Evolutionary conservation across 2,888 invertebrate genomes (phyloP), one percentile per base, ranked within the genome.

Genomic region (Aleiodes alternator): DNA sequence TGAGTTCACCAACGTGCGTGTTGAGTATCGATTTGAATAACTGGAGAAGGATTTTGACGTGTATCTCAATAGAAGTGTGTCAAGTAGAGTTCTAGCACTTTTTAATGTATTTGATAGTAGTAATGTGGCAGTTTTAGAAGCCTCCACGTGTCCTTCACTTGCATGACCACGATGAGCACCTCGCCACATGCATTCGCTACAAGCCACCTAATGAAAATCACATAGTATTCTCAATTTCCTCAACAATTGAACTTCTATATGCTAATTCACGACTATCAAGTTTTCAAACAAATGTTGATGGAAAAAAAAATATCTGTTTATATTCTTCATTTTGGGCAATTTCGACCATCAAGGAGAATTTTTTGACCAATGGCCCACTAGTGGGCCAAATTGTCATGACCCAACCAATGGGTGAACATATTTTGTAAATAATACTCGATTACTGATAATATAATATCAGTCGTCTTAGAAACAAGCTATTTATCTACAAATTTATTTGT

Each of bases 111-210:
- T 80, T 4, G 77, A 79, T 23, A 88, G 79, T 5, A 82, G 80
- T 0, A 76, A 48, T 16, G 80, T 75, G n/a, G 86, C 85, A 69
- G 85, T 80, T 80, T 83, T 82, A 6, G 87, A 87, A 14, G 87
- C 87, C 16, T 82, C 82, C 4, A 80, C 50, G 3, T 87, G 86
- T 38, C 83, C 84, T 74, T 88, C 88, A 77, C 84, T 87, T 0
- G 88, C 87, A 59, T 88, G 88, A 5, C 88, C 88, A 70, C 87
- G 81, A 61, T 88, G 88, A 5, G 77, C 75, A 3, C 81, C 82
- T 48, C 83, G 82, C 88, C 88, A 88, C 81, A 86, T 84, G 73
- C 88, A 88, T 80, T 88, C 88, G 71, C 84, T 83, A 73, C 87
- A 88, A 4, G 85, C 85, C 9, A 87, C 87, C 86, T 9, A 31